Evolutionary conservation across 2,113 vertebrate species (phyloP).

Genomic region (Silurus glanis): DNA sequence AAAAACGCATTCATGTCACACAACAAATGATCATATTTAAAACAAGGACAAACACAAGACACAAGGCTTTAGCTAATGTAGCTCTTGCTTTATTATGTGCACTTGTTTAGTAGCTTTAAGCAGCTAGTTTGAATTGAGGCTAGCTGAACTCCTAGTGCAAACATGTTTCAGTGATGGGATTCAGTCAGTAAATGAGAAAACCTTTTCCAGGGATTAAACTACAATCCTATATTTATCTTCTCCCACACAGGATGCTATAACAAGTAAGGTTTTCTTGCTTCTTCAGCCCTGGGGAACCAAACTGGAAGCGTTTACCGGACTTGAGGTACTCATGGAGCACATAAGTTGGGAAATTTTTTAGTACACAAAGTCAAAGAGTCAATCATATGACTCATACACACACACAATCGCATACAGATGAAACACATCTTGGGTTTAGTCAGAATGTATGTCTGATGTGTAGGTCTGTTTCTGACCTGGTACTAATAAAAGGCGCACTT

Average conservation of each 20-base stretch:
- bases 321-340: background rate
- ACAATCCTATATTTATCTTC: background rate
- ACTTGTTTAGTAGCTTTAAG: background rate
- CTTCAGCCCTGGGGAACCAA: background rate
- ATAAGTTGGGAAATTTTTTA: slow-evolving; percentile 2
- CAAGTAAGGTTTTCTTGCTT: background rate
- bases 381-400: slow-evolving; percentile 66
- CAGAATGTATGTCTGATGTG: background rate
- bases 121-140: background rate
- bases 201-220: background rate
- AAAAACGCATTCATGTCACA: background rate
- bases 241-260: background rate
- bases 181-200: background rate
- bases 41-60: background rate
- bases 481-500: background rate
- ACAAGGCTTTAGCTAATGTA: background rate
- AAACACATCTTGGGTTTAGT: background rate
- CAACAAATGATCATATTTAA: background rate
- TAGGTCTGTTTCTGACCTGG: background rate
- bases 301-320: background rate
- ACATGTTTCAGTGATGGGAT: background rate
- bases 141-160: background rate
- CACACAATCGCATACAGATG: slow-evolving; percentile 38
- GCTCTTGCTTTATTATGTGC: background rate
- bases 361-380: slow-evolving; percentile 56